Percentiles rank a stretch among this genome's conserved stretches.
These are phyloP conservation scores for Romanogobio albipinnatus DNA, from an alignment of 2,113 vertebrate species.

Conservation along the genomic window DNA sequence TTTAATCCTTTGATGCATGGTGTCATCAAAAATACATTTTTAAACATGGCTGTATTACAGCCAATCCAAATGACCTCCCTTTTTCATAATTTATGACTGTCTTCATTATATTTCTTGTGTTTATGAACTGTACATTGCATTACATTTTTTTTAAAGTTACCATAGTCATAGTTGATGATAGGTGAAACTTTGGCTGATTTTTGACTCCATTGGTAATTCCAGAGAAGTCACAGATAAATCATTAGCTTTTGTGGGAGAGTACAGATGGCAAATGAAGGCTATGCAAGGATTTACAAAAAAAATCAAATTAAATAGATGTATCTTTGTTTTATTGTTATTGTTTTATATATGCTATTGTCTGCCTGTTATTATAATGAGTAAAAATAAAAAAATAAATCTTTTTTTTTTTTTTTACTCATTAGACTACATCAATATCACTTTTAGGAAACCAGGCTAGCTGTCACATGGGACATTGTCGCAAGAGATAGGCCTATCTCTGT, in stretches of 20 bases:
- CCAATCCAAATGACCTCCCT: not conserved
- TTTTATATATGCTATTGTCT: not conserved
- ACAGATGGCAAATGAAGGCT: slow-evolving; percentile 20
- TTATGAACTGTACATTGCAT: not conserved
- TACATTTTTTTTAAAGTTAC: not conserved
- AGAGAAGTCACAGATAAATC: slow-evolving; percentile 2
- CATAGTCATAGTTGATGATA: not conserved
- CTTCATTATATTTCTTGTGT: not conserved
- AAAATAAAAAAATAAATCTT: no score
- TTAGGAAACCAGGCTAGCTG: not conserved
- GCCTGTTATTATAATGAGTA: not conserved
- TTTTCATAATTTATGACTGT: not conserved
- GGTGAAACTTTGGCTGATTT: not conserved
- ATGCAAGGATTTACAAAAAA: not conserved
- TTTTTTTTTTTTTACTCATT: not conserved
- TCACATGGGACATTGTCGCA: not conserved
- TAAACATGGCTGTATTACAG: not conserved
- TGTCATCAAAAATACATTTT: not conserved
- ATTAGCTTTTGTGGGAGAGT: slow-evolving; percentile 32
- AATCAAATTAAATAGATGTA: not conserved
- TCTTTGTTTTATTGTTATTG: not conserved
- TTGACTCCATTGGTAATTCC: not conserved
- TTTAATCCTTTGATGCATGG: not conserved
- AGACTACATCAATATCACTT: not conserved
- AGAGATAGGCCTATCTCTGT: not conserved